These are phyloP conservation scores for Synergus umbraculus DNA, from an alignment of 2,888 invertebrate species.

Conservation along the genomic window DNA sequence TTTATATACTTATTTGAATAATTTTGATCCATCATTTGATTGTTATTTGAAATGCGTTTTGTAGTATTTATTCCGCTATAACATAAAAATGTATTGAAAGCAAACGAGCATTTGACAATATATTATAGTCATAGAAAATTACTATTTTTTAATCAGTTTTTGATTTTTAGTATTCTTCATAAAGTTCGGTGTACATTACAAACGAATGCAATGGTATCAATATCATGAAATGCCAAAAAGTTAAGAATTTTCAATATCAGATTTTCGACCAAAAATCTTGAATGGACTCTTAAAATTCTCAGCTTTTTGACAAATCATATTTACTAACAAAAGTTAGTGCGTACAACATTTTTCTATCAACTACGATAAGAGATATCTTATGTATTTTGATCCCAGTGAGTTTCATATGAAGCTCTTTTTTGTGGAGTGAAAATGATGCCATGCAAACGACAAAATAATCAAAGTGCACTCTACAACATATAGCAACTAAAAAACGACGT, in stretches of 20 bases:
- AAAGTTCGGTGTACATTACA: no score
- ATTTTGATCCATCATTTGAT: no score
- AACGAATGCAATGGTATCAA: no score
- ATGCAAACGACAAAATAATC: background rate
- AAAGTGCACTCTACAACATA: background rate
- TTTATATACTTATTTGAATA: no score
- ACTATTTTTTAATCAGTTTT: no score
- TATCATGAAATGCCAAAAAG: background rate
- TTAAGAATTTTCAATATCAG: background rate
- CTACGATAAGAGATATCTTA: background rate
- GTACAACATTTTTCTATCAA: background rate
- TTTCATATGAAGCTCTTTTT: conserved; percentile 50
- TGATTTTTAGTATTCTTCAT: no score
- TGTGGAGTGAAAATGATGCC: conserved; percentile 56
- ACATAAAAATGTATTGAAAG: no score
- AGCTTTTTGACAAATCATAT: background rate
- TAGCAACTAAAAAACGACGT: background rate
- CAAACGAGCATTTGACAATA: no score
- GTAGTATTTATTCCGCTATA: no score
- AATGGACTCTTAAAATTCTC: background rate
- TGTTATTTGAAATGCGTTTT: no score
- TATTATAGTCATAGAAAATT: no score
- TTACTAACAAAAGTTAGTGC: no score
- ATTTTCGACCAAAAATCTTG: background rate
- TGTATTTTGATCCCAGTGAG: background rate